Conservation (phyloP, 2,888 invertebrate species). For the Teleiodes luculella region DNA sequence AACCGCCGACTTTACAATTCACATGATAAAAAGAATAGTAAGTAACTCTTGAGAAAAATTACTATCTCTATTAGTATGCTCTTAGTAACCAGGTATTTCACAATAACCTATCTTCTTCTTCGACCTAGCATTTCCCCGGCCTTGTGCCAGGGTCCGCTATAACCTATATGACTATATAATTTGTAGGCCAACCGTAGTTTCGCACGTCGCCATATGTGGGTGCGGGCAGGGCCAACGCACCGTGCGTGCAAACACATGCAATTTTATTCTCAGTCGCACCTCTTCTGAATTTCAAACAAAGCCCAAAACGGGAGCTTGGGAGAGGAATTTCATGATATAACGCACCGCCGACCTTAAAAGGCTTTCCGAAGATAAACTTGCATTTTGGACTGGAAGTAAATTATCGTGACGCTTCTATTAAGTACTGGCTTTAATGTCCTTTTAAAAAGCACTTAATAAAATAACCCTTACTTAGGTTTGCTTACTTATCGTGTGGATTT, state of each 20-base stretch:
- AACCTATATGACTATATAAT: no score
- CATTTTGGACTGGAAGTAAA: neutral
- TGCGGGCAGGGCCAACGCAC: conserved; percentile 21
- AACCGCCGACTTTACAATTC: no score
- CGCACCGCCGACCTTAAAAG: neutral
- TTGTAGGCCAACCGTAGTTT: neutral
- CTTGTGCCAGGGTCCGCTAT: no score
- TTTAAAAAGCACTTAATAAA: neutral
- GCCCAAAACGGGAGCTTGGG: conserved; percentile 39
- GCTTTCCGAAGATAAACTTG: conserved; percentile 1
- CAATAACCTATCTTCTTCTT: neutral
- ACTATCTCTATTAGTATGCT: no score
- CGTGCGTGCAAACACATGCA: conserved; percentile 35
- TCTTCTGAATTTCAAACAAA: conserved; percentile 37
- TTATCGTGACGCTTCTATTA: conserved; percentile 2
- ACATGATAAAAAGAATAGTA: no score
- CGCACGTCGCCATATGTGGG: neutral
- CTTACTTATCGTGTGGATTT: no score
- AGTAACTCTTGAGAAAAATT: no score
- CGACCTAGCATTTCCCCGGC: no score
- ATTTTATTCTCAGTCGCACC: conserved; percentile 38
- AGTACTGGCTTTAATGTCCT: neutral
- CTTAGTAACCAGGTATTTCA: neutral
- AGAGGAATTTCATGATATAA: conserved; percentile 35
- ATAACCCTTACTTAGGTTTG: neutral